Percentiles rank a stretch among this genome's conserved stretches.
These are phyloP conservation scores for Cryptoblepharus egeriae DNA, from an alignment of 2,797 vertebrate genomes.

Conservation along the genomic window DNA sequence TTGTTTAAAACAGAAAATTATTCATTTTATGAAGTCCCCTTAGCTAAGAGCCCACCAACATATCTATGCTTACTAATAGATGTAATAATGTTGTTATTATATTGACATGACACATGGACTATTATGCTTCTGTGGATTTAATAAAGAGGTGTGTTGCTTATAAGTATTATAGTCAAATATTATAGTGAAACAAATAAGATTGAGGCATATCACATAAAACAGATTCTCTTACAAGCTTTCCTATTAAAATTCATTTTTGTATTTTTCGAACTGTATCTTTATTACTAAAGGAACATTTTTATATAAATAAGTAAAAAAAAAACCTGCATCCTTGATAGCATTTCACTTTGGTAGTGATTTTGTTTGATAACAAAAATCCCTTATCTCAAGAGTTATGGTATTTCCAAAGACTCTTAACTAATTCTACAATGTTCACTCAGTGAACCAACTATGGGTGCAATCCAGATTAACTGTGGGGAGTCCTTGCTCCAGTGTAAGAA, in stretches of 20 bases:
- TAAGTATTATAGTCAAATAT: background rate
- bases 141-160: conserved; percentile 36
- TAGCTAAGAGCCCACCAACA: conserved; percentile 66
- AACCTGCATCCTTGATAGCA: too few species aligned
- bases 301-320: background rate
- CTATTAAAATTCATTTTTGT: background rate
- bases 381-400: background rate
- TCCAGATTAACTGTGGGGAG: too few species aligned
- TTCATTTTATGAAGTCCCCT: conserved; percentile 75
- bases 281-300: background rate
- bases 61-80: conserved; percentile 69
- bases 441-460: background rate
- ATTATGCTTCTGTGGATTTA: conserved; percentile 45
- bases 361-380: background rate
- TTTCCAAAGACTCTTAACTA: background rate
- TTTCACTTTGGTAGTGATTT: background rate
- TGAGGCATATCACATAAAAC: background rate
- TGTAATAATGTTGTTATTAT: conserved; percentile 71
- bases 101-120: conserved; percentile 56
- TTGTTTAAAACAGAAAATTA: conserved; percentile 81
- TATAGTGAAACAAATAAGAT: background rate
- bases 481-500: too few species aligned
- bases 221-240: background rate
- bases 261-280: background rate
- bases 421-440: background rate